Base-by-base conservation (phyloP, 2,113 vertebrate genomes). In the Podocnemis expansa region DNA sequence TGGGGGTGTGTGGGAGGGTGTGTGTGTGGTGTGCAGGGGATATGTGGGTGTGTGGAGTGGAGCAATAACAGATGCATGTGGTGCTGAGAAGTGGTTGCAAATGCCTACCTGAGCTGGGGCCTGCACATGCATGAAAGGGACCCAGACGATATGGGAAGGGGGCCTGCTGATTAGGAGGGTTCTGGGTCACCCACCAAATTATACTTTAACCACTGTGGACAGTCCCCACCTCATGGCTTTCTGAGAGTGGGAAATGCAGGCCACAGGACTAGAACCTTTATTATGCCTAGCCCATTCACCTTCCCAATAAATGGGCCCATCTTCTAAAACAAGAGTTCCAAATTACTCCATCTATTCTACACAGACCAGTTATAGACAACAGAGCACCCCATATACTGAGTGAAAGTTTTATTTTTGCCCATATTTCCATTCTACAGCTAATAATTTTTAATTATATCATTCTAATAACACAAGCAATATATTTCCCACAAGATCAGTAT, bases 251-350 rank as follows among this genome's bases (percentile, higher is more conserved):
- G 51, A 52, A 52, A 52, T 52, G 51, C 51, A 52, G 51, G 51
- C 51, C 51, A 52, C 16, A 52, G 51, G 24, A 41, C 25, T 78
- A 70, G 78, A 84, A 58, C 10, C 29, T 34, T 80, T 75, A 79
- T 91, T 41, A 21, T 2, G 55, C 2, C 21, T 45, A 34, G 85
- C 67, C 38, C 43, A 58, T 6, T 49, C 27, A 34, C 2, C 67
- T 2, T 76, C 8, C 12, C 49, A 78, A 17, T 70, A 70, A n/a
- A 70, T 85, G 43, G 10, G 52, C 8, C 12, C 0, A 0, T 49
- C 22, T 60, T n/a, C 31, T 60, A 27, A n/a, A 80, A 80, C 13
- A 17, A 38, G n/a, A 78, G 47, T 22, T 54, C 49, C 22, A 54
- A 34, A 87, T 93, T 63, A 16, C 16, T 84, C 14, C 24, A 14